phyloP scores from a whole-genome alignment of 2,888 invertebrate species.

The Dryobota labecula region DNA sequence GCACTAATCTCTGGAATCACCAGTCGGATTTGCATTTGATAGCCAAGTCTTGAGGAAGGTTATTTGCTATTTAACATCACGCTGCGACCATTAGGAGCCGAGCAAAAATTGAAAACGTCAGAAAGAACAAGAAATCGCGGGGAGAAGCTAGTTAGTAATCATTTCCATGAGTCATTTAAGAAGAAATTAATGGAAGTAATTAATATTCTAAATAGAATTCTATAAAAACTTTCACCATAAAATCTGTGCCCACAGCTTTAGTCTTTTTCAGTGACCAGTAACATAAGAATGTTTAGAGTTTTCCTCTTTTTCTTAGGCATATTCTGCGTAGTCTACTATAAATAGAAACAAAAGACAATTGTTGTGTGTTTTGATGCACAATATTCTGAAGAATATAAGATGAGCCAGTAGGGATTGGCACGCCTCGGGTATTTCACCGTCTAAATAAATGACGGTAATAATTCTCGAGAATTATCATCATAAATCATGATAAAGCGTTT shows the following conservation, averaged over 20 bases:
- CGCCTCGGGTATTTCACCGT: constrained; percentile 26
- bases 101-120: neutral
- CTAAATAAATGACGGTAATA: constrained; percentile 37
- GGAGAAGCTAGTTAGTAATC: neutral
- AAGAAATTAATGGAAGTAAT: neutral
- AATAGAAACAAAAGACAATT: constrained; percentile 33
- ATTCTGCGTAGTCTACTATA: constrained; percentile 43
- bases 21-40: neutral
- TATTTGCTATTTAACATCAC: neutral
- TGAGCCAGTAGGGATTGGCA: constrained; percentile 24
- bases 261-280: constrained; percentile 33
- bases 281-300: constrained; percentile 24
- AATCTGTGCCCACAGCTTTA: constrained; percentile 10
- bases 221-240: constrained; percentile 11
- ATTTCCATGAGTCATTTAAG: neutral
- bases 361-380: constrained; percentile 1
- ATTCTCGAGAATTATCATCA: constrained; percentile 61
- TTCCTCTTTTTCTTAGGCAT: constrained; percentile 42
- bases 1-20: neutral
- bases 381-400: constrained; percentile 29
- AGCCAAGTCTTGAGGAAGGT: neutral
- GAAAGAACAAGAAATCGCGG: neutral
- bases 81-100: neutral
- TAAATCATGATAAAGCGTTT: constrained; percentile 64
- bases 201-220: neutral